Conservation (phyloP, 2,113 vertebrate genomes). For the Pungitius pungitius region DNA sequence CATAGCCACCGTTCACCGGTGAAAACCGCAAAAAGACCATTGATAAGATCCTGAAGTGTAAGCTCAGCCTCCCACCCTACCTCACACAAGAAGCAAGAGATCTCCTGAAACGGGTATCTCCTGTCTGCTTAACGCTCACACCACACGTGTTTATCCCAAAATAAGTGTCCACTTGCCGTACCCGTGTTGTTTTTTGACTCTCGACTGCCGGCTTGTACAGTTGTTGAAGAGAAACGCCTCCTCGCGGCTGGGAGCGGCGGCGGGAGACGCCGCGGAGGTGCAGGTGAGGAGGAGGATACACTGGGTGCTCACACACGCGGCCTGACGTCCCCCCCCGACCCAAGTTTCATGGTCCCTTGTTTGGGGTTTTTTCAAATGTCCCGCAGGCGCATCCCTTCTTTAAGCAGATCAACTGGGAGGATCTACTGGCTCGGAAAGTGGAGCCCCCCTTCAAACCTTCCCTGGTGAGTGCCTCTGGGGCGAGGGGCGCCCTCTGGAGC, state of each 20-base stretch:
- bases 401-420: conserved; percentile 98
- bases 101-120: conserved; percentile 95
- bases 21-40: conserved; percentile 99
- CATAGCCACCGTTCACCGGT: conserved; percentile 95
- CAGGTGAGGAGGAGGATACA: conserved; percentile 87
- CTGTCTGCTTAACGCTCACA: neutral
- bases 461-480: conserved; percentile 86
- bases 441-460: conserved; percentile 98
- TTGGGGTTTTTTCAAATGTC: too few species aligned
- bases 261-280: conserved; percentile 94
- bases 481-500: neutral
- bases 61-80: conserved; percentile 99
- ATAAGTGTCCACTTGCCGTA: neutral
- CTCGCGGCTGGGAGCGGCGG: conserved; percentile 92
- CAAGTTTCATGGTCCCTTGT: too few species aligned
- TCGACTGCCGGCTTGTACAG: conserved; percentile 70
- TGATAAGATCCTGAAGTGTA: conserved; percentile 99
- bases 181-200: conserved; percentile 1
- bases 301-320: too few species aligned
- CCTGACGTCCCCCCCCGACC: too few species aligned
- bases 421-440: conserved; percentile 94
- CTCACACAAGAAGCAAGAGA: conserved; percentile 99
- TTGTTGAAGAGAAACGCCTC: conserved; percentile 99
- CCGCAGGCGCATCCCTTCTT: conserved; percentile 93
- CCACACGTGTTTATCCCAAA: neutral